Evolutionary conservation across 2,888 invertebrate genomes (phyloP), one percentile per base, ranked within the genome.

Genomic region (Itoplectis maculator): DNA sequence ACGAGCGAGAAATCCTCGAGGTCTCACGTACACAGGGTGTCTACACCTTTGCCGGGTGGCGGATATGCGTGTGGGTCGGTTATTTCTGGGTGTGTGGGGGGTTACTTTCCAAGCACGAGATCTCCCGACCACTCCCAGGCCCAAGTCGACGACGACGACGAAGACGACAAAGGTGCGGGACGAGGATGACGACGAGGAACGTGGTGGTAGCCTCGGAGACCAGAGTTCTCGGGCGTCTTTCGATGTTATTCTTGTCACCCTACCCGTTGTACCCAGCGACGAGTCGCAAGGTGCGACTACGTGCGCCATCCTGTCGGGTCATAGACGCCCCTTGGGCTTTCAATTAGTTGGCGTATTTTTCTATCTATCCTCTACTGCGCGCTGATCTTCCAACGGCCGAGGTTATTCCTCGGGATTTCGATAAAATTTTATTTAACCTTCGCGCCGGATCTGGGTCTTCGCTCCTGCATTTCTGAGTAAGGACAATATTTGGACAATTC

Each of bases 311-410:
- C 56, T 45, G 61, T 18, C 66, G 45, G 75, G 70, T 76, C 79
- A 68, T 56, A 42, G 79, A 76, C 51, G 79, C 54, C 79, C 82
- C 79, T 51, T 35, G 76, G 79, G 76, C 59, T 79, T 79, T 82
- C 82, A 82, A 82, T 82, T 76, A 82, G 79, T 61, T 76, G 59
- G 54, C 79, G 79, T 82, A 82, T 79, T 82, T 82, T 82, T 82
- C 76, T 20, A 61, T 13, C 73, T 79, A 73, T 79, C 61, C n/a
- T n/a, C 47, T 8, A 42, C 23, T 49, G 37, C 49, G 37, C 23
- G 68, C 13, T 9, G 65, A 75, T 73, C 72, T 61, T 15, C 45
- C n/a, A n/a, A 9, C n/a, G 3, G n/a, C 29, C 61, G 54, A 5
- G 15, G 45, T 20, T 68, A 66, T 79, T 66, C 51, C 59, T 45